phyloP scores from a whole-genome alignment of 2,113 vertebrate genomes.

The Spea bombifrons region DNA sequence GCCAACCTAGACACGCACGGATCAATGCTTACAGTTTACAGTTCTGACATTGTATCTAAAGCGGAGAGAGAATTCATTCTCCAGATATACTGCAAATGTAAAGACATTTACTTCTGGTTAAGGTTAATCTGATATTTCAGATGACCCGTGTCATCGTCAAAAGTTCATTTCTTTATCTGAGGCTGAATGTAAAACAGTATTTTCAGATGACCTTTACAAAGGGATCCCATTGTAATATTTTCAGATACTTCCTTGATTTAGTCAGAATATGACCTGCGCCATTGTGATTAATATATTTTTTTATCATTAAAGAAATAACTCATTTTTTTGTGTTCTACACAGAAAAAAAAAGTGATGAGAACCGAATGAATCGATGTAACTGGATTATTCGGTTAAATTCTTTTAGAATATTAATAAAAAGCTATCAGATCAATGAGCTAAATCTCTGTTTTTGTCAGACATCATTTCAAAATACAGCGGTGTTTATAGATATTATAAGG shows the following conservation, averaged over 20 bases:
- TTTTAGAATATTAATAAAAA: too few species aligned
- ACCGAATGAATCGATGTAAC: too few species aligned
- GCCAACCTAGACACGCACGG: conserved; percentile 32
- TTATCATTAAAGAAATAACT: too few species aligned
- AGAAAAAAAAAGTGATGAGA: too few species aligned
- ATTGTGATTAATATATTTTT: not conserved
- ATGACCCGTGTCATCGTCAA: conserved; percentile 40
- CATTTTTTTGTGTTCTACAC: too few species aligned
- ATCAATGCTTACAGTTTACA: conserved; percentile 32
- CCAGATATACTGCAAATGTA: conserved; percentile 22
- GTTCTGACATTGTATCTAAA: conserved; percentile 30
- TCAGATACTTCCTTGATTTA: conserved; percentile 4
- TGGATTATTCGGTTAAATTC: too few species aligned
- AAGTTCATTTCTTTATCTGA: conserved; percentile 44
- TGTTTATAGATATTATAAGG: too few species aligned
- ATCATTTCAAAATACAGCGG: too few species aligned
- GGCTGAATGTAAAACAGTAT: conserved; percentile 37
- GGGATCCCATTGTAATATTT: conserved; percentile 35
- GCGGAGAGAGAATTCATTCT: conserved; percentile 15
- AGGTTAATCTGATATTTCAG: conserved; percentile 47
- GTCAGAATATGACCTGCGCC: not conserved
- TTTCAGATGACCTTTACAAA: conserved; percentile 33
- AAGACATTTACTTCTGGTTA: conserved; percentile 40
- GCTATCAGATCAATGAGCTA: too few species aligned
- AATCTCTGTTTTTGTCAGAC: too few species aligned